phyloP scores from a whole-genome alignment of 2,113 vertebrate species.

The Lipophrys pholis region DNA sequence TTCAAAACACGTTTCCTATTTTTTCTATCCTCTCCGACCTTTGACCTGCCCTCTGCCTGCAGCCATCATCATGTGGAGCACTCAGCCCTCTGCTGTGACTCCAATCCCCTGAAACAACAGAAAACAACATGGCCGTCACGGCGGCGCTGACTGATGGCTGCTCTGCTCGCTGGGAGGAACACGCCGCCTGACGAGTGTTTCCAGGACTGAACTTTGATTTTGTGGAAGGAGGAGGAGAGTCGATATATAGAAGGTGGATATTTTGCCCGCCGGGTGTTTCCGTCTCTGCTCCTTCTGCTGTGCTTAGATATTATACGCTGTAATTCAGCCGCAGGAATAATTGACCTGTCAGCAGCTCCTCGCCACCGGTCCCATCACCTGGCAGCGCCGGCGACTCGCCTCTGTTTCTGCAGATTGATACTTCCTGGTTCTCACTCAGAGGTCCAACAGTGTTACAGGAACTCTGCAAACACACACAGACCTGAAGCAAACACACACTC shows the following conservation, averaged over 20 bases:
- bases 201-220: slow-evolving; percentile 64
- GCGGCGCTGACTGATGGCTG: slow-evolving; percentile 31
- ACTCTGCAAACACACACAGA: slow-evolving; percentile 21
- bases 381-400: slow-evolving; percentile 17
- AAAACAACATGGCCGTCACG: slow-evolving; percentile 1
- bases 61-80: slow-evolving; percentile 17
- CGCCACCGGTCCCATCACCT: slow-evolving; percentile 64
- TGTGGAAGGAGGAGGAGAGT: not conserved
- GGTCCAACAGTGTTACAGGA: slow-evolving; percentile 45
- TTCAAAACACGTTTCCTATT: not conserved
- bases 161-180: slow-evolving; percentile 15
- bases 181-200: not conserved
- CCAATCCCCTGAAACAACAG: slow-evolving; percentile 5
- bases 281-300: slow-evolving; percentile 57
- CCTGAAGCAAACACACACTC: not conserved
- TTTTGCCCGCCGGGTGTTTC: slow-evolving; percentile 70
- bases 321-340: slow-evolving; percentile 80
- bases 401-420: slow-evolving; percentile 72
- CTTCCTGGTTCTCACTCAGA: slow-evolving; percentile 61
- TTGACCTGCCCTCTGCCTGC: slow-evolving; percentile 25
- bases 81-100: not conserved
- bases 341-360: slow-evolving; percentile 77
- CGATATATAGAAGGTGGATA: slow-evolving; percentile 61
- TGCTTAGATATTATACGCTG: slow-evolving; percentile 74
- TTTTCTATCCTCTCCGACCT: not conserved